These are phyloP conservation scores for Brachionus manjavacas DNA, from an alignment of 1,140 invertebrate genomes.

Conservation along the genomic window DNA sequence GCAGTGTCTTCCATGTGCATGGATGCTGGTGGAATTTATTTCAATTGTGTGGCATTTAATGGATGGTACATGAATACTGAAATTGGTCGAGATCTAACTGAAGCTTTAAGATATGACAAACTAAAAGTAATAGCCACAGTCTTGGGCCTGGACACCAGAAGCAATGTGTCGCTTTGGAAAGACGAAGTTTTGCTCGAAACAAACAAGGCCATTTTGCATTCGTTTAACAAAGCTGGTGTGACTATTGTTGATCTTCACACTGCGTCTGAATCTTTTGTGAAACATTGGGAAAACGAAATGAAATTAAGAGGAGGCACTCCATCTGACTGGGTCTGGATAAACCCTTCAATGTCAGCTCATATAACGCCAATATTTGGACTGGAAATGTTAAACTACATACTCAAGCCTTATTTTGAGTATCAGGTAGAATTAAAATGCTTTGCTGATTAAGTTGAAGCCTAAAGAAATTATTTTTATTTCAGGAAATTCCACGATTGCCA, in stretches of 20 bases:
- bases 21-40: constrained; percentile 89
- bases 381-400: constrained; percentile 84
- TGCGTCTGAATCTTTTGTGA: constrained; percentile 91
- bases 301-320: constrained; percentile 83
- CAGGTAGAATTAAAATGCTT: constrained; percentile 63
- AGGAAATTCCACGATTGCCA: constrained; percentile 76
- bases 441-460: neutral
- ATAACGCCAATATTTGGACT: constrained; percentile 87
- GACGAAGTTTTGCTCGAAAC: constrained; percentile 83
- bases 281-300: constrained; percentile 85
- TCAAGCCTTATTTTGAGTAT: constrained; percentile 84
- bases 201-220: constrained; percentile 83
- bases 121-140: constrained; percentile 76
- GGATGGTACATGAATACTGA: constrained; percentile 97
- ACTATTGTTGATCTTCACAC: constrained; percentile 93
- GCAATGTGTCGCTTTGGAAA: constrained; percentile 79
- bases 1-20: constrained; percentile 81
- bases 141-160: constrained; percentile 80
- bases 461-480: neutral
- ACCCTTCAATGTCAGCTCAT: constrained; percentile 82
- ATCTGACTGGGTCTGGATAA: constrained; percentile 93
- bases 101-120: constrained; percentile 77
- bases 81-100: constrained; percentile 82
- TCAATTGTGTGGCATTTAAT: constrained; percentile 84
- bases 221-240: constrained; percentile 78